phyloP scores from a whole-genome alignment of 2,113 vertebrate species.

The Chascanopsetta lugubris region DNA sequence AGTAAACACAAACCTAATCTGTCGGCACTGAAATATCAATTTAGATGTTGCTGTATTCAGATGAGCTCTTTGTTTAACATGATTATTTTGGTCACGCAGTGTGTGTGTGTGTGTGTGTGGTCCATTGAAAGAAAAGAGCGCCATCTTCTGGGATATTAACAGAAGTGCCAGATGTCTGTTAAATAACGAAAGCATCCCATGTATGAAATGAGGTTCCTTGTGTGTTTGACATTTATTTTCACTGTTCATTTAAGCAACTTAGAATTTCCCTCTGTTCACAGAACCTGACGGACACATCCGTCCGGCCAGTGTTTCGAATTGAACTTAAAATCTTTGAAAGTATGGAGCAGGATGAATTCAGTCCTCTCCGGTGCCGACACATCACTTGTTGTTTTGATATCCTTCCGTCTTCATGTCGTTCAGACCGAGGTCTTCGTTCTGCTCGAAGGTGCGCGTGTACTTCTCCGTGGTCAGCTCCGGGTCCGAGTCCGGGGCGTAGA shows the following conservation, averaged over 20 bases:
- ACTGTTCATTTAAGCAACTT: conserved; percentile 30
- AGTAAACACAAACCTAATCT: background rate
- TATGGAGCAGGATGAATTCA: conserved; percentile 1
- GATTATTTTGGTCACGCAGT: conserved; percentile 17
- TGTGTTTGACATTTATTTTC: background rate
- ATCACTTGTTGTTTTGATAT: conserved; percentile 73
- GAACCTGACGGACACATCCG: background rate
- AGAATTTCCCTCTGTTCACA: conserved; percentile 7
- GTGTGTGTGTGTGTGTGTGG: background rate
- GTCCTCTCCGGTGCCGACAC: background rate
- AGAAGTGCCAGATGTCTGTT: background rate
- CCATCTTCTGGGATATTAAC: conserved; percentile 62
- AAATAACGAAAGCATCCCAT: background rate
- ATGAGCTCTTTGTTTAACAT: conserved; percentile 19
- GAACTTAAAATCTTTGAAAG: conserved; percentile 24
- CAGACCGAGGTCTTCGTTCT: conserved; percentile 94
- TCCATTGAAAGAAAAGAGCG: conserved; percentile 19
- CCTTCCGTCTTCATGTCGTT: conserved; percentile 95
- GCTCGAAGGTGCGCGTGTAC: conserved; percentile 87
- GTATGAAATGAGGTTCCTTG: conserved; percentile 10
- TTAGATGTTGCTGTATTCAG: conserved; percentile 15
- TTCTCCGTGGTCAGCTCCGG: conserved; percentile 87
- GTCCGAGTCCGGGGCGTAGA: conserved; percentile 92
- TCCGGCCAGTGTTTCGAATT: conserved; percentile 19
- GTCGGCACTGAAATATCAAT: background rate